Conservation (phyloP, 2,797 vertebrate genomes). For the Myotis pilosus region DNA sequence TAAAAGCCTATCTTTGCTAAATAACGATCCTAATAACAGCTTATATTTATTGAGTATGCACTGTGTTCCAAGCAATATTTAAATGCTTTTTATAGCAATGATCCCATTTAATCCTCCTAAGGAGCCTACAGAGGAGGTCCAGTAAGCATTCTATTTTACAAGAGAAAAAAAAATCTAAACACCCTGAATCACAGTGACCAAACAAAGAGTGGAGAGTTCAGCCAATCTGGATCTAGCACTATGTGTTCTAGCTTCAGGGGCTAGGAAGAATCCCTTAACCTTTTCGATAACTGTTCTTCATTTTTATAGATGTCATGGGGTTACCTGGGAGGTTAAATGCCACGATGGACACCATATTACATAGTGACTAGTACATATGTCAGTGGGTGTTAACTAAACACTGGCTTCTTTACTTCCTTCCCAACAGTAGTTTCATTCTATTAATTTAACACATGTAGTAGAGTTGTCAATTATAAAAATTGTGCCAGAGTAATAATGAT, state of each 20-base stretch:
- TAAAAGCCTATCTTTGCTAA: not conserved
- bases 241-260: not conserved
- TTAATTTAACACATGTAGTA: not conserved
- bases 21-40: not conserved
- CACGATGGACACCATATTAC: not conserved
- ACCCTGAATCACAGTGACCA: not conserved
- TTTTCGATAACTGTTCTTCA: not conserved
- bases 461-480: not conserved
- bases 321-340: not conserved
- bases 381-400: not conserved
- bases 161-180: not conserved
- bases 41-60: not conserved
- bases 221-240: not conserved
- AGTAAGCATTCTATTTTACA: not conserved
- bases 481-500: not conserved
- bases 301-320: conserved; percentile 36
- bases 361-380: not conserved
- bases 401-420: not conserved
- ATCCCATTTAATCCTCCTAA: not conserved
- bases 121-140: not conserved
- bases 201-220: not conserved
- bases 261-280: not conserved
- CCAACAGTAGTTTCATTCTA: not conserved
- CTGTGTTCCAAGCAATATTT: not conserved
- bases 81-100: not conserved